A percentile compares a stretch with the other conserved stretches of the same genome.
Conservation (phyloP, 2,113 vertebrate genomes). For the Triplophysa siluroides region DNA sequence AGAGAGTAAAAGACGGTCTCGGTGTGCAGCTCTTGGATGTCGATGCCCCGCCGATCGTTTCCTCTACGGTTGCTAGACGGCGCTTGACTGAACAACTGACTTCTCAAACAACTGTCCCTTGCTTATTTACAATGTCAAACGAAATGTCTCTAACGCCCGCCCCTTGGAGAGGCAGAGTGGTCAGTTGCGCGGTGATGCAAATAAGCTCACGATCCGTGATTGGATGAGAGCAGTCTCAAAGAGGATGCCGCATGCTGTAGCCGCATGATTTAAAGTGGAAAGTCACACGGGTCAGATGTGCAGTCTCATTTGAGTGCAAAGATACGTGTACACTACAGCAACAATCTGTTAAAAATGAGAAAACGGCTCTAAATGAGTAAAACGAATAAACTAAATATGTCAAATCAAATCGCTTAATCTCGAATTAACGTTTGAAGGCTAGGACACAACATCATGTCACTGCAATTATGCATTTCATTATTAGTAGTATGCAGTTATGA, state of each 20-base stretch:
- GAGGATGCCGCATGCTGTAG: slow-evolving; percentile 74
- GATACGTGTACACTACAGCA: slow-evolving; percentile 11
- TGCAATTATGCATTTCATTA: not conserved
- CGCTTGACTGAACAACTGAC: slow-evolving; percentile 69
- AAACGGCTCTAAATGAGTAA: not conserved
- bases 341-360: too few relatives aligned
- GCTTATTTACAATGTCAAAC: slow-evolving; percentile 87
- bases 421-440: not conserved
- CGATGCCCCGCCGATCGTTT: slow-evolving; percentile 58
- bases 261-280: slow-evolving; percentile 81
- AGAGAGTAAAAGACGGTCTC: slow-evolving; percentile 26
- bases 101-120: slow-evolving; percentile 79
- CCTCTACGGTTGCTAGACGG: slow-evolving; percentile 60
- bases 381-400: not conserved
- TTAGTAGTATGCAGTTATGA: not conserved
- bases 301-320: slow-evolving; percentile 65
- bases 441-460: slow-evolving; percentile 4
- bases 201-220: slow-evolving; percentile 50
- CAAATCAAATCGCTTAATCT: not conserved
- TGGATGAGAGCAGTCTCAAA: slow-evolving; percentile 65
- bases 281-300: slow-evolving; percentile 68
- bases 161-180: slow-evolving; percentile 66
- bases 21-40: slow-evolving; percentile 60
- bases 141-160: slow-evolving; percentile 76
- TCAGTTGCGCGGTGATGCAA: slow-evolving; percentile 63